phyloP scores from a whole-genome alignment of 92 coral and sea anemone species.

The Palythoa grandiflora region DNA sequence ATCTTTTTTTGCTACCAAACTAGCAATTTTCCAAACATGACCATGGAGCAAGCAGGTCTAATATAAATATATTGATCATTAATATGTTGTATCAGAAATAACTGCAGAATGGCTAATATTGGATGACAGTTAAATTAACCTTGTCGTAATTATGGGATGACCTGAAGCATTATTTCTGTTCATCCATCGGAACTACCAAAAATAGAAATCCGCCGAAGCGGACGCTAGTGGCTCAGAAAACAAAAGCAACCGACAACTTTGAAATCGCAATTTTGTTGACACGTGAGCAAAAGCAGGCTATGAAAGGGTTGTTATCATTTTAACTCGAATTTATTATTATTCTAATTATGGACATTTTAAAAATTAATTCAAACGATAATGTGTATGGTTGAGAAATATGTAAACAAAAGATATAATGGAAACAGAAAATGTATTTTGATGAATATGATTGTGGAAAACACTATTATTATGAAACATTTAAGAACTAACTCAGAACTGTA shows the following conservation, averaged over 20 bases:
- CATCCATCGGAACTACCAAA: conserved; percentile 31
- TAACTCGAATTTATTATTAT: not conserved
- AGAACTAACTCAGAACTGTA: too few relatives aligned
- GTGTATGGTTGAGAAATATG: too few relatives aligned
- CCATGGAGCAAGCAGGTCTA: conserved; percentile 28
- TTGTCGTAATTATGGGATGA: conserved; percentile 22
- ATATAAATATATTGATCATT: conserved; percentile 37
- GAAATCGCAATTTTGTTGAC: conserved; percentile 1
- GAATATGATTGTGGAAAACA: too few relatives aligned
- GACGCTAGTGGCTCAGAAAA: not conserved
- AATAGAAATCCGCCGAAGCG: conserved; percentile 19
- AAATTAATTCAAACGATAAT: not conserved
- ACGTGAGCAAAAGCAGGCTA: not conserved
- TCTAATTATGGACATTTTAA: not conserved
- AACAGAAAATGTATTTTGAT: too few relatives aligned
- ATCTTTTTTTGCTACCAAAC: not conserved
- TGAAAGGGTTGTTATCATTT: not conserved
- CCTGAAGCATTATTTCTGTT: conserved; percentile 21
- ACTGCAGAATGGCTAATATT: conserved; percentile 11
- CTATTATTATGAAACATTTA: too few relatives aligned
- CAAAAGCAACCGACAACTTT: conserved; percentile 9
- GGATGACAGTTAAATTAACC: conserved; percentile 30
- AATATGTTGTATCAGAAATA: conserved; percentile 28
- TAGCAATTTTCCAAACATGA: conserved; percentile 31
- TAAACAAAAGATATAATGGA: too few relatives aligned